Base-by-base conservation (phyloP, 30 jellyfish, hydroid and myxozoan genomes). In the Cassiopea xamachana region DNA sequence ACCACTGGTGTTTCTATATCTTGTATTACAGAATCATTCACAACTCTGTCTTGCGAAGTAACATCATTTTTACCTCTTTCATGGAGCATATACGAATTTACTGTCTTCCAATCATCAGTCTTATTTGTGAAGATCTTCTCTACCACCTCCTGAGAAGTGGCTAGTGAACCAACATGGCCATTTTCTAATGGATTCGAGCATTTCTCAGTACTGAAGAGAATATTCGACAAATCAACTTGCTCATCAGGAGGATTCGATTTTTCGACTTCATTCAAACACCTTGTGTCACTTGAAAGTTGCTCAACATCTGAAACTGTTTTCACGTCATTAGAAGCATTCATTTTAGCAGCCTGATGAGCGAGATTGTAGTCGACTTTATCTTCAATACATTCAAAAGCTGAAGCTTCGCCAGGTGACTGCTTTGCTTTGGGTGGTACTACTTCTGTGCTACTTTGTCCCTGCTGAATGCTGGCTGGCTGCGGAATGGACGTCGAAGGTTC, bases 91-190 rank as follows among this genome's bases (percentile, higher is more conserved):
- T 87, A 84, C 18, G 49, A 87, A 50, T 87, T 87, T 1, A 80
- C 94, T 6, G 94, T 77, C 39, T 87, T 87, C 94, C 94, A 87
- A 77, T 87, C 94, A 64, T 87, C 94, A 43, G 94, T 87, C 69
- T 87, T 87, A 74, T 87, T 87, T 17, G 49, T 76, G 78, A 75
- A 18, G 27, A 87, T 67, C 73, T 73, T 89, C 62, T 87, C 94
- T 27, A 74, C 89, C 15, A 59, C 7, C 70, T 17, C 60, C 64
- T 1, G 55, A 43, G 58, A 71, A 8, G 47, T 19, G 15, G 7
- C 27, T 55, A 27, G 50, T 39, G 58, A 5, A 16, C 27, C 80
- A 3, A 51, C 80, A 43, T 71, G 76, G 15, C n/a, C 79, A 80
- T 1, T 27, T 80, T 15, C 61, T 13, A 67, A 46, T 7, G 61